These are phyloP conservation scores for Ommatoiulus sabulosus DNA, from an alignment of 2,888 invertebrate genomes.

Conservation along the genomic window DNA sequence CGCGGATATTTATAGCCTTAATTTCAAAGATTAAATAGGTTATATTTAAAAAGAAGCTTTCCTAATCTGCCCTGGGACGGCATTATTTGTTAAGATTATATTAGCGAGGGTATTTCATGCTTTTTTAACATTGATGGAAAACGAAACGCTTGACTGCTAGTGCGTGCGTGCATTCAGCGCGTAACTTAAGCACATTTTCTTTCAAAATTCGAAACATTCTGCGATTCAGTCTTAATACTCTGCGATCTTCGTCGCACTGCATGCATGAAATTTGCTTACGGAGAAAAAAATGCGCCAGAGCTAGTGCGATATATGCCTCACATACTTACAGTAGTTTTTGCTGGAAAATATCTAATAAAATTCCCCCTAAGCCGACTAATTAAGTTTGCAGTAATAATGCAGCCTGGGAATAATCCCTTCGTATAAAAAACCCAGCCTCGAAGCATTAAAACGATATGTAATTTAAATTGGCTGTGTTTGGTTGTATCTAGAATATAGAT, in stretches of 20 bases:
- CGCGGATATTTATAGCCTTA: background rate
- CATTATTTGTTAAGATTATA: constrained; percentile 40
- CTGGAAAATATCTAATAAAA: background rate
- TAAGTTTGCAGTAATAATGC: background rate
- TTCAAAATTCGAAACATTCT: background rate
- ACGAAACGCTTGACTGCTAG: constrained; percentile 14
- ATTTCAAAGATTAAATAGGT: constrained; percentile 23
- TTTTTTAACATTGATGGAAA: constrained; percentile 24
- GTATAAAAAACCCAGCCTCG: background rate
- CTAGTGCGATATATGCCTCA: background rate
- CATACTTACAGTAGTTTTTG: background rate
- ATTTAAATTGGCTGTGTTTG: background rate
- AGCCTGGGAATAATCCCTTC: background rate
- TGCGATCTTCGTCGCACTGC: background rate
- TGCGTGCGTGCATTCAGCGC: background rate
- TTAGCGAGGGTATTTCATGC: constrained; percentile 36
- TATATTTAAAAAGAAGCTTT: background rate
- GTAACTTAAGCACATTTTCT: background rate
- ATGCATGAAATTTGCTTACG: background rate
- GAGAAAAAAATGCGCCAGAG: background rate
- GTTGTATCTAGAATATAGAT: too few species aligned
- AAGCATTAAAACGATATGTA: background rate
- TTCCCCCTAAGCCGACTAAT: background rate
- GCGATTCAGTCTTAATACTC: too few species aligned
- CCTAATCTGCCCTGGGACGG: constrained; percentile 11